Conservation (phyloP, 92 coral and sea anemone genomes). For the Parazoanthus darwini region DNA sequence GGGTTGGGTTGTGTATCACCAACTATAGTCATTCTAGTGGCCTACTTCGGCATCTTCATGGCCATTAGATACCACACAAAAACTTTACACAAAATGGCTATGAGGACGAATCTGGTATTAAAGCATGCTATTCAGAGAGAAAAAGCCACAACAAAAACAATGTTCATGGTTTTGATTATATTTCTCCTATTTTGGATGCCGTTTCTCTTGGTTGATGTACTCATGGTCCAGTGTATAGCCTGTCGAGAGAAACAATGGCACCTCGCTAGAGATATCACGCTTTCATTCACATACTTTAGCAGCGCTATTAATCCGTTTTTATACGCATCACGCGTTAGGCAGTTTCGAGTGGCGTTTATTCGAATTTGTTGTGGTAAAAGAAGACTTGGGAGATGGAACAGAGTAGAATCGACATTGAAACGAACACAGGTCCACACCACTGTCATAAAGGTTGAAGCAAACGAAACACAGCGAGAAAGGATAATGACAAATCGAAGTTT, state of each 20-base stretch:
- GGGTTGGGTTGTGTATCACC: constrained; percentile 72
- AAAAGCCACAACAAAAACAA: constrained; percentile 82
- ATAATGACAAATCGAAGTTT: not conserved
- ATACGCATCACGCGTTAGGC: constrained; percentile 77
- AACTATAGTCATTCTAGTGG: constrained; percentile 52
- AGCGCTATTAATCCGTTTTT: constrained; percentile 78
- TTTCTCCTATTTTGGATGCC: constrained; percentile 80
- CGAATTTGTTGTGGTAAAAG: constrained; percentile 41
- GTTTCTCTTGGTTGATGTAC: constrained; percentile 65
- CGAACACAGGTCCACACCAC: not conserved
- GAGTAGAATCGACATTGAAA: constrained; percentile 6
- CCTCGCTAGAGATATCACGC: constrained; percentile 70
- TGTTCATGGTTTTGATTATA: constrained; percentile 67
- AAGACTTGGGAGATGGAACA: not conserved
- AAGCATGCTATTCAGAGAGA: constrained; percentile 73
- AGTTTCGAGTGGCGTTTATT: constrained; percentile 74
- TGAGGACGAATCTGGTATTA: constrained; percentile 56
- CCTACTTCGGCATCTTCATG: constrained; percentile 66
- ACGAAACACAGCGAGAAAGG: not conserved
- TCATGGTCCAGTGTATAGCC: constrained; percentile 76
- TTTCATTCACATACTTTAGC: constrained; percentile 87
- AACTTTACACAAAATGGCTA: constrained; percentile 52
- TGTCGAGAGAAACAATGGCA: constrained; percentile 56
- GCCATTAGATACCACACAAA: constrained; percentile 69
- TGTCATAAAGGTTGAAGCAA: not conserved